Evolutionary conservation across 2,797 vertebrate genomes (phyloP), one percentile per base, ranked within the genome.

Genomic region (Harpagifer antarcticus): DNA sequence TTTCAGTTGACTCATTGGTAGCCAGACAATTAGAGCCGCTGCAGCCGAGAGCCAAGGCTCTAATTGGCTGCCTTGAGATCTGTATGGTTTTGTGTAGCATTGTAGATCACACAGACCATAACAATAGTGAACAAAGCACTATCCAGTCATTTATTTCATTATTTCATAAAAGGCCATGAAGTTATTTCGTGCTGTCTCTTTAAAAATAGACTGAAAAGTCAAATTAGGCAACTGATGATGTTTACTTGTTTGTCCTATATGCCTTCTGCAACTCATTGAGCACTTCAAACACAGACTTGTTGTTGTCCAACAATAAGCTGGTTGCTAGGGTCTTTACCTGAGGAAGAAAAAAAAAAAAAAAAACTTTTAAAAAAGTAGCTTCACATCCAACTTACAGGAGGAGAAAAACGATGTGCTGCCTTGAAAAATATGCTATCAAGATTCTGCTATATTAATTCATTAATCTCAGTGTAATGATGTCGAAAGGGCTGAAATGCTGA

Each of bases 61-160:
- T 87, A 90, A 92, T 89, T 91, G 78, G 83, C 77, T 80, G 69
- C 82, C 68, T 69, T 58, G 69, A 84, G 81, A 87, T 80, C 56
- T 53, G 69, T 47, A 9, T 61, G 48, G 78, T 83, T 83, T 80
- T 74, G 52, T 48, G 58, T 64, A 16, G 68, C 43, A 55, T 42
- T 8, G 49, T 13, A 48, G 66, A 80, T 82, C 72, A 78, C 67
- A 83, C 60, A 78, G 59, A 70, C 61, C 15, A 45, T 20, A 42
- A 49, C 76, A 72, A 59, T 57, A 76, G 13, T 42, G 31, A 75
- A 78, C 76, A 79, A 69, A 76, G 79, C 52, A 59, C 40, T 0
- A 56, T 33, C 49, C 37, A 9, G 16, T 33, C 45, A 3, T 63
- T 70, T 79, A 17, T 53, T 17, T 6, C 6, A n/a, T 9, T 37